Evolutionary conservation across 2,797 vertebrate species (phyloP), one percentile per base, ranked within the genome.

Genomic region (Choloepus didactylus): DNA sequence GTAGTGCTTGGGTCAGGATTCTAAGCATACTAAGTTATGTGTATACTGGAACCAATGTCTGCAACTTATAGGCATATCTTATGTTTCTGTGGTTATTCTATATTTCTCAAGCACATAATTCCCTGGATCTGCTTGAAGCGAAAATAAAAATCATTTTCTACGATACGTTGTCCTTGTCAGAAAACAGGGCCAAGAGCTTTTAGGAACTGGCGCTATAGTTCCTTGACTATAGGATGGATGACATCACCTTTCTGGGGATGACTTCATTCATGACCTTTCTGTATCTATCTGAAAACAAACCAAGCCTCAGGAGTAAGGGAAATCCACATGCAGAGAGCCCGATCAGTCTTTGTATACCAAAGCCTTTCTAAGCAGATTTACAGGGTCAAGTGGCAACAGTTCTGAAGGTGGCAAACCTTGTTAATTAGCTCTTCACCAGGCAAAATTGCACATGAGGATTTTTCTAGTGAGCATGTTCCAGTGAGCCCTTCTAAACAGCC

Each of bases 141-240:
- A 93, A 95, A 95, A 94, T 95, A 85, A 94, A 96, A 95, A 88
- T 93, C 8, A 89, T 93, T 95, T 79, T 49, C 84, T 80, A 60
- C 81, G 46, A 83, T 95, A 87, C 91, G 56, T 95, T 91, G 93
- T 92, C 56, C 75, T 89, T 94, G 95, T 97, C 94, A 91, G 87
- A 89, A 96, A 93, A 77, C 51, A 46, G 75, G 75, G 80, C 89
- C 95, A 94, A 95, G 91, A 87, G 89, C 80, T 81, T 92, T 91
- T 82, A 82, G 89, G 77, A 85, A 62, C 44, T n/a, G 16, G n/a
- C 59, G 35, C 35, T 41, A 51, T 59, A n/a, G 84, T 80, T 91
- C 84, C 1, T 41, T 77, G 90, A 93, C 69, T 69, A 38, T 44
- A 23, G 69, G 62, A 31, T 21, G 49, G 91, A 89, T 97, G 95